Conservation (phyloP, 2,797 vertebrate species). For the Enteromius treurensis region DNA sequence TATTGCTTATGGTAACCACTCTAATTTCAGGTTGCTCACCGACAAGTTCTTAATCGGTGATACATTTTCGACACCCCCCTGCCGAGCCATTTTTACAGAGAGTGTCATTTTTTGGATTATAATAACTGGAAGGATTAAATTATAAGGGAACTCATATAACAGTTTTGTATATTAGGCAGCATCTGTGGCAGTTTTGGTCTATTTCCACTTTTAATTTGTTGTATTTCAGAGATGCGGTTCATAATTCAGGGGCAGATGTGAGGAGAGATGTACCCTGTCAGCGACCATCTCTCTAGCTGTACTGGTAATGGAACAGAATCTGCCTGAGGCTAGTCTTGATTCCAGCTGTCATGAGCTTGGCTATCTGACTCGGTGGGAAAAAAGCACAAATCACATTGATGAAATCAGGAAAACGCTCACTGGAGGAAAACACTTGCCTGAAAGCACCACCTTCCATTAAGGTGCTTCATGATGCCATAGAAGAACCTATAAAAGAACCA, state of each 20-base stretch:
- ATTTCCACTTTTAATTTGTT: slow-evolving; percentile 16
- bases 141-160: background rate
- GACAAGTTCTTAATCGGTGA: slow-evolving; percentile 57
- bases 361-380: slow-evolving; percentile 10
- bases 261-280: slow-evolving; percentile 28
- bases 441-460: background rate
- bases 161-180: background rate
- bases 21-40: slow-evolving; percentile 58
- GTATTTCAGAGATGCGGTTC: slow-evolving; percentile 19
- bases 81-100: slow-evolving; percentile 54
- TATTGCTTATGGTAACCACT: slow-evolving; percentile 49
- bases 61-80: slow-evolving; percentile 49
- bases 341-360: slow-evolving; percentile 34
- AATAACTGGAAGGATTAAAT: slow-evolving; percentile 57
- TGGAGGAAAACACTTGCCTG: background rate
- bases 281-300: slow-evolving; percentile 26
- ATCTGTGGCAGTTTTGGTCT: background rate
- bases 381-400: slow-evolving; percentile 14
- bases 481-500: too few relatives aligned
- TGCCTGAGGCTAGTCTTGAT: slow-evolving; percentile 35
- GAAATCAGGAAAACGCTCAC: slow-evolving; percentile 6
- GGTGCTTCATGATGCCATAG: too few relatives aligned
- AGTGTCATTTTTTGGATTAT: slow-evolving; percentile 45
- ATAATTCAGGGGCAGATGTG: slow-evolving; percentile 36
- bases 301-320: slow-evolving; percentile 30